Percentiles rank a stretch among this genome's conserved stretches.
phyloP scores from a whole-genome alignment of 2,113 vertebrate species.

The Oreamnos americanus region DNA sequence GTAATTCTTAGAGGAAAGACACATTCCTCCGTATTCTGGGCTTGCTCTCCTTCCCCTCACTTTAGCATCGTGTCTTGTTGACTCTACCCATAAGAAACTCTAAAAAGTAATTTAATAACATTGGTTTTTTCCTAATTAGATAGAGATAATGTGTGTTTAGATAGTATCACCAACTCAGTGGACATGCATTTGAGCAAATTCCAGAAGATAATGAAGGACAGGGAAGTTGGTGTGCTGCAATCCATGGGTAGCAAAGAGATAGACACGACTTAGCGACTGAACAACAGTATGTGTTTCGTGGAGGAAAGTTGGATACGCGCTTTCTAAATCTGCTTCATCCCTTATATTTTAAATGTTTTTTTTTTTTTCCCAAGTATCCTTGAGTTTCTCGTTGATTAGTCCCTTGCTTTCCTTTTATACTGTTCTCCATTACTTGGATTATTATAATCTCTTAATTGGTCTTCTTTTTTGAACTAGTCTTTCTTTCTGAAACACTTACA shows the following conservation, averaged over 20 bases:
- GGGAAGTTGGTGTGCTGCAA: neutral
- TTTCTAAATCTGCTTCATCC: neutral
- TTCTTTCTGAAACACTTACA: neutral
- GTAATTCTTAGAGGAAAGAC: neutral
- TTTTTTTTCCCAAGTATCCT: neutral
- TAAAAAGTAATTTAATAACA: neutral
- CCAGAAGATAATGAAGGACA: neutral
- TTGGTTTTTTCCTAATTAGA: neutral
- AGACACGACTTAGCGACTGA: neutral
- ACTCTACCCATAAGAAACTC: neutral
- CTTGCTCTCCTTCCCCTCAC: neutral
- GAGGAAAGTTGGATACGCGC: neutral
- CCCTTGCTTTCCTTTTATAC: neutral
- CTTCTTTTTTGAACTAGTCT: neutral
- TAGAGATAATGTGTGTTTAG: neutral
- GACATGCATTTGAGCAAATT: neutral
- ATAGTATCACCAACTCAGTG: neutral
- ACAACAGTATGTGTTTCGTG: neutral
- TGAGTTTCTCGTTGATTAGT: neutral
- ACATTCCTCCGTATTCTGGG: neutral
- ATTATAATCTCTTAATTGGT: neutral
- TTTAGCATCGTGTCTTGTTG: neutral
- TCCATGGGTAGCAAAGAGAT: neutral
- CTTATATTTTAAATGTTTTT: neutral
- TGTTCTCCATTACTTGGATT: neutral